Conservation (phyloP, 2,888 invertebrate genomes). For the Sphecodes monilicornis region DNA sequence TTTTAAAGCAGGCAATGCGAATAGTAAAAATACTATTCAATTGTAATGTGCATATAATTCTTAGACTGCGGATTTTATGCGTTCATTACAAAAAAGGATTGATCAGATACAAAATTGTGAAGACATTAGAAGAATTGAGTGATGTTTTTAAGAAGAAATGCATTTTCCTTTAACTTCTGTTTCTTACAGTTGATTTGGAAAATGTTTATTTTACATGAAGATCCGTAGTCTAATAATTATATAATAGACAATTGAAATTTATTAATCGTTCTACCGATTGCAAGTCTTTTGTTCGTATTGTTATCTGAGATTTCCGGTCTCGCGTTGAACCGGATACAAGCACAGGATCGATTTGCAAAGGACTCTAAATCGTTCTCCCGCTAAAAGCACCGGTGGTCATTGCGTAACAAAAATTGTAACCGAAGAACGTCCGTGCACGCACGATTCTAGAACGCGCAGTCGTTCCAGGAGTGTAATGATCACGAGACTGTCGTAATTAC, state of each 20-base stretch:
- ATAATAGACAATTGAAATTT: neutral
- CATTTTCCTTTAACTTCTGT: too few relatives aligned
- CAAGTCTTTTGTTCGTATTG: neutral
- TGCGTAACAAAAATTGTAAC: slow-evolving; percentile 42
- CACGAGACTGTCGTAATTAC: neutral
- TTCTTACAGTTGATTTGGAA: too few relatives aligned
- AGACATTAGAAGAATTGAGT: too few relatives aligned
- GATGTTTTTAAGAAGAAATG: too few relatives aligned
- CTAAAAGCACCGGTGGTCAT: slow-evolving; percentile 26
- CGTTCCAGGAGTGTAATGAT: slow-evolving; percentile 3
- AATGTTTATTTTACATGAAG: too few relatives aligned
- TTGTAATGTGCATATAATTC: neutral
- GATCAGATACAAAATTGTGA: too few relatives aligned
- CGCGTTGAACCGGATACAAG: neutral
- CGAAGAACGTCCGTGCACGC: slow-evolving; percentile 20
- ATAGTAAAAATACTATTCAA: neutral
- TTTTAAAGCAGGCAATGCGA: neutral
- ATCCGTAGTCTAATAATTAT: neutral
- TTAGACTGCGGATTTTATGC: too few relatives aligned
- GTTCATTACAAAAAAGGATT: too few relatives aligned
- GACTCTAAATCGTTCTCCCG: neutral
- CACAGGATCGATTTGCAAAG: slow-evolving; percentile 14
- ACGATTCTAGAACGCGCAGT: slow-evolving; percentile 13
- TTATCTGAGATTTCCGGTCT: slow-evolving; percentile 1
- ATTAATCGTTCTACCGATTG: neutral